phyloP scores from a whole-genome alignment of 1,140 invertebrate species.

The Melanaphis sacchari region DNA sequence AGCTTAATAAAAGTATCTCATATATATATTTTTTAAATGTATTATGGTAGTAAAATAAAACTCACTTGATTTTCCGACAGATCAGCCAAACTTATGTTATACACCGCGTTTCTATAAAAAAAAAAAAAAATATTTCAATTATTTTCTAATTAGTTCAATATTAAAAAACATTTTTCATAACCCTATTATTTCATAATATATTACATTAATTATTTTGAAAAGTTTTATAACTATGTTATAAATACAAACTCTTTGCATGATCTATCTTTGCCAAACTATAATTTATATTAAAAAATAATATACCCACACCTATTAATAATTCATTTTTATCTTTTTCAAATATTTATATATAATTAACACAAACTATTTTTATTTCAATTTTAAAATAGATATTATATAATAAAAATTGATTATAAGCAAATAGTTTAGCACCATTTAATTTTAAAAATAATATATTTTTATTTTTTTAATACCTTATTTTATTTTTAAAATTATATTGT shows the following conservation, averaged over 20 bases:
- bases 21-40: neutral
- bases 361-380: neutral
- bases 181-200: neutral
- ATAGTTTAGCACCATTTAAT: neutral
- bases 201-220: neutral
- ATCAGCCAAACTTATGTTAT: constrained; percentile 79
- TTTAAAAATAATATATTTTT: neutral
- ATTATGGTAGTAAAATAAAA: constrained; percentile 51
- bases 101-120: constrained; percentile 76
- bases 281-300: no score
- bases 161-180: neutral
- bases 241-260: neutral
- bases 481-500: neutral
- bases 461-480: neutral
- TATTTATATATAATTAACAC: no score
- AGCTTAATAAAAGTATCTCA: neutral
- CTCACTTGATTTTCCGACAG: constrained; percentile 73
- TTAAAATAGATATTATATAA: neutral
- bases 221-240: neutral
- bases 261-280: neutral
- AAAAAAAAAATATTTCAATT: constrained; percentile 58
- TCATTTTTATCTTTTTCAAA: neutral
- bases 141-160: neutral
- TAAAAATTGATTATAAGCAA: neutral
- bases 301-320: neutral